Conservation (phyloP, 2,888 invertebrate genomes). For the Germaria angustata region DNA sequence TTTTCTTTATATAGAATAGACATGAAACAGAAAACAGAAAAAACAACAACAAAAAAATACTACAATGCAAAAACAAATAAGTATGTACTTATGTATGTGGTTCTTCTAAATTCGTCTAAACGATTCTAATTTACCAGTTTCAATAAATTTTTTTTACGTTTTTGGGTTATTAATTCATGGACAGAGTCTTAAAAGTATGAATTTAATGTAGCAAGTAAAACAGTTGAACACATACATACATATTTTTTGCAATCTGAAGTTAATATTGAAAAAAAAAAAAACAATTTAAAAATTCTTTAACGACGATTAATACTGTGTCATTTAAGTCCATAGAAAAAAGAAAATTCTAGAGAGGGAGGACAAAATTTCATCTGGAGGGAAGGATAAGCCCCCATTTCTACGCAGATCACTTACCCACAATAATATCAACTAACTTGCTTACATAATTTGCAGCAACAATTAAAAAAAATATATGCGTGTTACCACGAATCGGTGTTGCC, state of each 20-base stretch:
- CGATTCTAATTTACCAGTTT: constrained; percentile 31
- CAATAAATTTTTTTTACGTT: constrained; percentile 13
- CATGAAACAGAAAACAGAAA: constrained; percentile 3
- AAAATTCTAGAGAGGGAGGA: too few species aligned
- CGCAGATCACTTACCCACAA: too few species aligned
- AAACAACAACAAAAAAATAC: background rate
- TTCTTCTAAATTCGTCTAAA: constrained; percentile 17
- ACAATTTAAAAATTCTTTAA: background rate
- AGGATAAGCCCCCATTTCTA: too few species aligned
- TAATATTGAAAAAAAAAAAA: background rate
- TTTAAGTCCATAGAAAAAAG: too few species aligned
- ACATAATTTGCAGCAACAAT: too few species aligned
- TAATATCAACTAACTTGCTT: too few species aligned
- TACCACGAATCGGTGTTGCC: too few species aligned
- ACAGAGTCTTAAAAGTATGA: background rate
- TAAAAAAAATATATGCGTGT: too few species aligned
- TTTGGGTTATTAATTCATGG: background rate
- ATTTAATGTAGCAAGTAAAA: background rate
- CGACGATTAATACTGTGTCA: too few species aligned
- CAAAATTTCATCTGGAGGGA: too few species aligned
- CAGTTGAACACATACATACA: too few species aligned
- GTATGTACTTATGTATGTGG: background rate
- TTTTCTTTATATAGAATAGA: background rate
- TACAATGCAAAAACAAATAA: background rate
- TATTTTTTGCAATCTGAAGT: background rate